Base-by-base conservation (phyloP, 2,888 invertebrate species). In the Geophilus truncorum region DNA sequence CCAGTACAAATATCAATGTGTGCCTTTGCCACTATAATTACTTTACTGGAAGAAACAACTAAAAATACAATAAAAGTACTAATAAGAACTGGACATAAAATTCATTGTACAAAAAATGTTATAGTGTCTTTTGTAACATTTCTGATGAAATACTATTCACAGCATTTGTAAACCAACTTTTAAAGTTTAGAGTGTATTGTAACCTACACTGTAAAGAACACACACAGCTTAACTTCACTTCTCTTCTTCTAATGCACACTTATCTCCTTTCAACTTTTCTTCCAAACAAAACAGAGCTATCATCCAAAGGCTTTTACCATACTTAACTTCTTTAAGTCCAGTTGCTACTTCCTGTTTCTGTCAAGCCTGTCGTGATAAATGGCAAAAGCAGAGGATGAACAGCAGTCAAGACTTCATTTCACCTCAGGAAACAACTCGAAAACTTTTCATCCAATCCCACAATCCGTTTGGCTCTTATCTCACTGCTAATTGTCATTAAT, bases 401-500 rank as follows among this genome's bases (percentile, higher is more conserved):
- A 45, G 45, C 45, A 45, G 1, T 9, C 9, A 32, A 32, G 32
- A 18, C 4, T n/a, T 45, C 6, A n/a, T 7, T 45, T 45, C n/a
- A 45, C n/a, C 45, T 45, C n/a, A 45, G 18, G n/a, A 5, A 15
- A 45, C 23, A 1, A 2, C 12, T 3, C 1, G 62, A 62, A 62
- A 57, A 62, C 28, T 62, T 28, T 25, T 62, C 25, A 62, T 62
- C 62, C 62, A 23, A 62, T 62, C 25, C n/a, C 62, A 28, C 25
- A 62, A 25, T 28, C 62, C 5, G 23, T 62, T 62, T 62, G 7
- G 1, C 62, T 28, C 23, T 62, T 62, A 62, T 62, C 62, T 23
- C 62, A 62, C 3, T 62, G 62, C 62, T 62, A 62, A 62, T 62
- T 62, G 62, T 23, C 62, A 25, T 62, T 62, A 62, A 62, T 62